Percentiles rank a stretch among this genome's conserved stretches.
These are phyloP conservation scores for Oikopleura vanhoeffeni DNA, from an alignment of 23 tunicate genomes.

Conservation along the genomic window DNA sequence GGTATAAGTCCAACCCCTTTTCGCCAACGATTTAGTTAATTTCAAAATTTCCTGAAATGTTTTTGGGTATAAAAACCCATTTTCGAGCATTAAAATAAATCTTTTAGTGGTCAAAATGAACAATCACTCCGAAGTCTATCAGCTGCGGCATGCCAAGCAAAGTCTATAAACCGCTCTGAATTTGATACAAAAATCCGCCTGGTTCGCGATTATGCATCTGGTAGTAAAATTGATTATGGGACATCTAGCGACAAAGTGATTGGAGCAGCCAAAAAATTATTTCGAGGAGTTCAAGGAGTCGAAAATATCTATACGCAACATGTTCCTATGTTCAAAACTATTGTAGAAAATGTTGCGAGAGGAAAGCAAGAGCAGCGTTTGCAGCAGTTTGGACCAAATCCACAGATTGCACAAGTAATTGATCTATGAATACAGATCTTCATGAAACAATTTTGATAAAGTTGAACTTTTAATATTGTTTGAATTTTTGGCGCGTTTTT, in stretches of 20 bases:
- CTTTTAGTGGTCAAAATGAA: neutral
- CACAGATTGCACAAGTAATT: conserved; percentile 28
- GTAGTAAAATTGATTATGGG: neutral
- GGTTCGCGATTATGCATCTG: neutral
- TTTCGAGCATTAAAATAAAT: too few relatives aligned
- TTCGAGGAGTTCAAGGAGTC: conserved; percentile 36
- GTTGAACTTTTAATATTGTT: neutral
- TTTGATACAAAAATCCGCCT: neutral
- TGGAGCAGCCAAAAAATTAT: neutral
- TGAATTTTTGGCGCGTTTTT: conserved; percentile 17
- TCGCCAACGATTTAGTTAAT: too few relatives aligned
- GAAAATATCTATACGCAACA: conserved; percentile 98
- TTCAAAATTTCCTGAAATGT: too few relatives aligned
- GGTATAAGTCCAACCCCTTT: too few relatives aligned
- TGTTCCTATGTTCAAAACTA: conserved; percentile 38
- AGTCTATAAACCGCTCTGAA: neutral
- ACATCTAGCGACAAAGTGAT: neutral
- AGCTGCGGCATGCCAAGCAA: conserved; percentile 10
- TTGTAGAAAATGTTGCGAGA: conserved; percentile 32
- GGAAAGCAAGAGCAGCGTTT: conserved; percentile 33
- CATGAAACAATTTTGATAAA: too few relatives aligned
- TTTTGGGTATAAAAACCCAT: too few relatives aligned
- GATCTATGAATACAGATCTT: too few relatives aligned
- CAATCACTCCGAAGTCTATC: neutral
- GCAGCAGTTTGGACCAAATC: conserved; percentile 46